These are phyloP conservation scores for Rhegmatorhina hoffmannsi DNA, from an alignment of 2,113 vertebrate species.

Conservation along the genomic window DNA sequence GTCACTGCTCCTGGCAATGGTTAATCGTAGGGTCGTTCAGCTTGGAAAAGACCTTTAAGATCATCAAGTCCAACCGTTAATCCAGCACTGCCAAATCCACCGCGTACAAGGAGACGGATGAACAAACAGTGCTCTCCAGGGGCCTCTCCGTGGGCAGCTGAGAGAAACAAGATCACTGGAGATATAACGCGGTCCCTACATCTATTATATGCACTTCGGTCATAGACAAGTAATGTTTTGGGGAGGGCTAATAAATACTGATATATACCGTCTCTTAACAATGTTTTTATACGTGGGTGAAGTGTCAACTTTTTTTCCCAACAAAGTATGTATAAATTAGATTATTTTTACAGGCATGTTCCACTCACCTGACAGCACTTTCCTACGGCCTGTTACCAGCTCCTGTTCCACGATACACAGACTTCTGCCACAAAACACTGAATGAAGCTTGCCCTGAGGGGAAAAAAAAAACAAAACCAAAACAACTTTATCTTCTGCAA, in stretches of 20 bases:
- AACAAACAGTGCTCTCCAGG: not conserved
- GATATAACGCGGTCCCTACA: fast-evolving
- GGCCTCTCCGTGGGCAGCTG: not conserved
- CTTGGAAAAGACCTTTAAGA: not conserved
- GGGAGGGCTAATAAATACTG: not conserved
- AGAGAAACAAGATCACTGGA: not conserved
- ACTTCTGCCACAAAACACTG: not conserved
- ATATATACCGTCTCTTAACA: not conserved
- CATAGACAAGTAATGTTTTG: not conserved
- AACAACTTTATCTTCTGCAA: not conserved
- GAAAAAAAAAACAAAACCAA: not conserved
- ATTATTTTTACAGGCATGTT: not conserved
- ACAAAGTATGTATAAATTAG: not conserved
- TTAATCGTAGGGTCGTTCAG: not conserved
- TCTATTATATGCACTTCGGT: fast-evolving
- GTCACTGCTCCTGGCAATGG: not conserved
- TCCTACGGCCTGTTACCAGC: not conserved
- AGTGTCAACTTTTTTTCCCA: not conserved
- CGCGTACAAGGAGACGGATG: not conserved
- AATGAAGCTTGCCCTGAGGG: not conserved
- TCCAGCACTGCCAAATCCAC: not conserved
- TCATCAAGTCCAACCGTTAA: not conserved
- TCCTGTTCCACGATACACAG: not conserved
- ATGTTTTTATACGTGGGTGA: not conserved
- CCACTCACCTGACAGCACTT: not conserved